phyloP scores from a whole-genome alignment of 2,113 vertebrate species.

The Urocolius indicus region DNA sequence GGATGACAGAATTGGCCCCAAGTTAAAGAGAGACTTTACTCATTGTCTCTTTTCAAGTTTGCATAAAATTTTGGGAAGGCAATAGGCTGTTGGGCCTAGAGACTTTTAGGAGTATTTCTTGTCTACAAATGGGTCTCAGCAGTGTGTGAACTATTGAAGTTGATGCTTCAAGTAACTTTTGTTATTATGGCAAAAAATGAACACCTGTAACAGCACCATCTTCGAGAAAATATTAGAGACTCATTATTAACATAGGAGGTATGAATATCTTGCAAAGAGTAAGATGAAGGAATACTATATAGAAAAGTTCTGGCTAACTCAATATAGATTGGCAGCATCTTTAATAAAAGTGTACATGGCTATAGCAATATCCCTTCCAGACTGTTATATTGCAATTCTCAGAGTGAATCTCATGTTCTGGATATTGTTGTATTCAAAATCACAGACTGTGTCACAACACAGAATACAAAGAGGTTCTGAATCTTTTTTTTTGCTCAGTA shows the following conservation, averaged over 20 bases:
- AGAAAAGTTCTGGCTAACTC: not conserved
- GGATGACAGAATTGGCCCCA: not conserved
- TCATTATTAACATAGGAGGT: not conserved
- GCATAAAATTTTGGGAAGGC: not conserved
- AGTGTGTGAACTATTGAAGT: not conserved
- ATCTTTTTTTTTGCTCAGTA: not conserved
- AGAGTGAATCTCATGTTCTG: not conserved
- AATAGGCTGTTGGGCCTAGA: not conserved
- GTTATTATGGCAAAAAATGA: not conserved
- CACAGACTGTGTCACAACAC: not conserved
- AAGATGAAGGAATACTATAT: not conserved
- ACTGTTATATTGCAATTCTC: not conserved
- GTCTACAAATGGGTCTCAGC: not conserved
- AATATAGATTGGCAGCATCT: not conserved
- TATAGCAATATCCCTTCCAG: not conserved
- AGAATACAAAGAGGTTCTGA: not conserved
- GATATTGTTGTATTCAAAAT: not conserved
- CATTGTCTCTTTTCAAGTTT: not conserved
- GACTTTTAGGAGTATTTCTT: not conserved
- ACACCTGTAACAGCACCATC: not conserved
- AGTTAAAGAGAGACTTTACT: not conserved
- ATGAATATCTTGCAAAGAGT: not conserved
- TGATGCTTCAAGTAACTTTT: not conserved
- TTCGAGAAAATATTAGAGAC: not conserved
- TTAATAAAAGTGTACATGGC: not conserved